A percentile compares a stretch with the other conserved stretches of the same genome.
Conservation (phyloP, 2,888 invertebrate species). For the Cosmorhoe ocellata region DNA sequence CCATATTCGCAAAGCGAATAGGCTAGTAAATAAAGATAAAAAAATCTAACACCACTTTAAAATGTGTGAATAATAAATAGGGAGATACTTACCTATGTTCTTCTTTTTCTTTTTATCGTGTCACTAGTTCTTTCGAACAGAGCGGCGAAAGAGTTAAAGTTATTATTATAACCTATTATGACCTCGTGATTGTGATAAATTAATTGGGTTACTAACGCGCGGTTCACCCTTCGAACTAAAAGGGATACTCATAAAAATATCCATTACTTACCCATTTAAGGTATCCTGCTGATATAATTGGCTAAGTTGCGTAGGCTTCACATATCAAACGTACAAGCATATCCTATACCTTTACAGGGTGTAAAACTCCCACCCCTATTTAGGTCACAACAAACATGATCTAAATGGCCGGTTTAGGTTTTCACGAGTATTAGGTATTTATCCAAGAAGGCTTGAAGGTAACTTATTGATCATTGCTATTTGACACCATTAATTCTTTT, state of each 20-base stretch:
- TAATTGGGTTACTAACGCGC: constrained; percentile 18
- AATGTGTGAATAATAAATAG: background rate
- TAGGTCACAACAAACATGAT: background rate
- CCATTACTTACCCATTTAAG: constrained; percentile 20
- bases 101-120: too few species aligned
- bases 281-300: constrained; percentile 22
- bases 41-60: background rate
- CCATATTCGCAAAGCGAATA: too few species aligned
- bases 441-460: background rate
- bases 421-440: too few species aligned
- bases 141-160: too few species aligned
- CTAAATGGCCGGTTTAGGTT: too few species aligned
- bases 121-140: too few species aligned
- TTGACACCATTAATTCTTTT: constrained; percentile 23
- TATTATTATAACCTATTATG: too few species aligned
- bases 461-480: constrained; percentile 11
- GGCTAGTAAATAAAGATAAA: too few species aligned
- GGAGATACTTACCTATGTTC: too few species aligned
- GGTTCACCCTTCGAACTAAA: constrained; percentile 21
- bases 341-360: too few species aligned
- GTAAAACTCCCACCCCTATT: too few species aligned
- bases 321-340: background rate
- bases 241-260: constrained; percentile 28
- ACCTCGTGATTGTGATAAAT: constrained; percentile 15
- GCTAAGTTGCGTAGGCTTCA: constrained; percentile 15